Conservation (phyloP, 2,113 vertebrate species). For the Typhlomys cinereus region DNA sequence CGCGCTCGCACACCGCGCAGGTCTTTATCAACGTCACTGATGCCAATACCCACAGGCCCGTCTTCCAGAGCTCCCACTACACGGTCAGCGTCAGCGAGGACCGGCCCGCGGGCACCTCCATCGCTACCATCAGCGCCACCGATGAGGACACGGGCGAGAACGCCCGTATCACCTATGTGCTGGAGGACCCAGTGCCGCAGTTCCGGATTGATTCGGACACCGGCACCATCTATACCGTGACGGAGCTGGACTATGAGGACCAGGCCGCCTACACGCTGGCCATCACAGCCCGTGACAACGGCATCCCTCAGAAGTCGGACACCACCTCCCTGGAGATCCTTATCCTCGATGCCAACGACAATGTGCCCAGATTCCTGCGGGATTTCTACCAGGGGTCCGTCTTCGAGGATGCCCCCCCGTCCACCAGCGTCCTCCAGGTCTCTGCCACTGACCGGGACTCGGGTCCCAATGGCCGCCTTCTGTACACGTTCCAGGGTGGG, state of each 20-base stretch:
- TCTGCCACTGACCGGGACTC: slow-evolving; percentile 95
- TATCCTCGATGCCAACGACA: slow-evolving; percentile 95
- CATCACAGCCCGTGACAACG: slow-evolving; percentile 94
- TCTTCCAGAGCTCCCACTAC: slow-evolving; percentile 96
- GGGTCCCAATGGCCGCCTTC: slow-evolving; percentile 91
- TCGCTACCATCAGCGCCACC: slow-evolving; percentile 92
- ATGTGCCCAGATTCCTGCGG: slow-evolving; percentile 89
- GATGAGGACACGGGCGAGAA: slow-evolving; percentile 98
- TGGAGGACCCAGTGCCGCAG: slow-evolving; percentile 96
- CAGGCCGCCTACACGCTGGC: slow-evolving; percentile 95
- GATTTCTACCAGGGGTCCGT: slow-evolving; percentile 94
- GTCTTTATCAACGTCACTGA: slow-evolving; percentile 97
- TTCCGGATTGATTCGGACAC: slow-evolving; percentile 94
- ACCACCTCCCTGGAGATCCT: slow-evolving; percentile 96
- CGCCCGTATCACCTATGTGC: slow-evolving; percentile 93
- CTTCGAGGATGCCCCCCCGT: slow-evolving; percentile 91
- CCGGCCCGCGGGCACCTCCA: slow-evolving; percentile 91
- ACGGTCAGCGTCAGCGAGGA: slow-evolving; percentile 92
- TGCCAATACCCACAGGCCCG: slow-evolving; percentile 96
- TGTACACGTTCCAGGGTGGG: slow-evolving; percentile 94
- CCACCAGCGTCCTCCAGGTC: slow-evolving; percentile 95
- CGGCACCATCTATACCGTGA: slow-evolving; percentile 93
- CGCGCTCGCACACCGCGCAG: slow-evolving; percentile 92
- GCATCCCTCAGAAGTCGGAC: slow-evolving; percentile 96
- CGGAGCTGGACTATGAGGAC: slow-evolving; percentile 96